Percentiles rank a stretch among this genome's conserved stretches.
phyloP scores from a whole-genome alignment of 2,113 vertebrate species.

The Tichodroma muraria region DNA sequence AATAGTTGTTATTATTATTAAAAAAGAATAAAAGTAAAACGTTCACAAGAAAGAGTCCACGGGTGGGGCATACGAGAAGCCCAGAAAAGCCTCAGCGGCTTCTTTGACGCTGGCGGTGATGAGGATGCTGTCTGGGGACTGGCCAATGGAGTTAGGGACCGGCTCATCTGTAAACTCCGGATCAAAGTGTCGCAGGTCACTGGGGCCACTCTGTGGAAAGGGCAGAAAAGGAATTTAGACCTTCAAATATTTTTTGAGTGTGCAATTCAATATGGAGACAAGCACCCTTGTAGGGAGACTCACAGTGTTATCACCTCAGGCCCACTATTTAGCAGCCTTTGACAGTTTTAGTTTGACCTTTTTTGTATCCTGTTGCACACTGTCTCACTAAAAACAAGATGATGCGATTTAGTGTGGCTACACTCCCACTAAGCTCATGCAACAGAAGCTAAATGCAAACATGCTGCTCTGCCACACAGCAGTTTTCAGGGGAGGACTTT shows the following conservation, averaged over 20 bases:
- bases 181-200: conserved; percentile 94
- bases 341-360: background rate
- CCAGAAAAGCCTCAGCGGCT: conserved; percentile 90
- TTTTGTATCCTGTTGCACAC: background rate
- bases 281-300: background rate
- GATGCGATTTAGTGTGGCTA: background rate
- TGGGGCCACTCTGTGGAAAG: conserved; percentile 84
- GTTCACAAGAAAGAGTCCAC: conserved; percentile 92
- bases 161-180: conserved; percentile 98
- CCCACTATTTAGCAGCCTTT: background rate
- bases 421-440: background rate
- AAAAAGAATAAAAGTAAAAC: background rate
- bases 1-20: conserved; percentile 35
- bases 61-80: conserved; percentile 95
- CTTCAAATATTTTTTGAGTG: background rate
- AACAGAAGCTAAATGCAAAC: background rate
- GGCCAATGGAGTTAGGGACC: conserved; percentile 92
- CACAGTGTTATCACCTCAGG: background rate
- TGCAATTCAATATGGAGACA: background rate
- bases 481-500: background rate
- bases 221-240: background rate
- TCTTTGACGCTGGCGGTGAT: conserved; percentile 92
- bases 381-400: background rate
- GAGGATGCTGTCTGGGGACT: conserved; percentile 89
- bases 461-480: background rate